These are phyloP conservation scores for Callithrix jacchus DNA, from an alignment of 2,113 vertebrate genomes.

Conservation along the genomic window DNA sequence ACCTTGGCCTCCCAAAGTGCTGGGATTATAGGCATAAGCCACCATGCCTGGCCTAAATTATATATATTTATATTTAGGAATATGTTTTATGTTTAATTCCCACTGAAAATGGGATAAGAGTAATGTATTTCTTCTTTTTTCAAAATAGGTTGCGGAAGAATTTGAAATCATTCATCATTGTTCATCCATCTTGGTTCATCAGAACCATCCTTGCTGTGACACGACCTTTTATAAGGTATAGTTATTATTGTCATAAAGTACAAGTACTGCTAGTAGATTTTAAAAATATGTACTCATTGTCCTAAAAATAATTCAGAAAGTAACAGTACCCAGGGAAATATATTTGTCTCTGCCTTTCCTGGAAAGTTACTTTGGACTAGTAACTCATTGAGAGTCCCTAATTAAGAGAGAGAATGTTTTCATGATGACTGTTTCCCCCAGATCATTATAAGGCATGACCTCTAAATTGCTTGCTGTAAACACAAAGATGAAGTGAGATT, in stretches of 20 bases:
- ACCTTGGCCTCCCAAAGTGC: too few species aligned
- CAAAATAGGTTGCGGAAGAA: constrained; percentile 94
- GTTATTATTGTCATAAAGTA: background rate
- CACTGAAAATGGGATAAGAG: background rate
- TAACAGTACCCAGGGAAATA: background rate
- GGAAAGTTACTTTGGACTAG: constrained; percentile 21
- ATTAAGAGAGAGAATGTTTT: constrained; percentile 3
- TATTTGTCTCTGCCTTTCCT: constrained; percentile 33
- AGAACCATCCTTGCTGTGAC: constrained; percentile 95
- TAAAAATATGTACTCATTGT: background rate
- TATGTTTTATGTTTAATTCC: background rate
- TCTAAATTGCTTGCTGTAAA: background rate
- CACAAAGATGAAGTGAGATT: background rate
- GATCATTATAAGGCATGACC: background rate
- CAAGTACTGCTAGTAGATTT: background rate
- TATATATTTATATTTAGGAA: background rate
- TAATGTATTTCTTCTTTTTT: constrained; percentile 52
- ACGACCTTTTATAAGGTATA: constrained; percentile 97
- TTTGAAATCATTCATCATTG: constrained; percentile 98
- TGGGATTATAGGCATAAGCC: too few species aligned
- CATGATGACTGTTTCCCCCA: background rate
- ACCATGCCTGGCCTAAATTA: too few species aligned
- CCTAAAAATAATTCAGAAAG: background rate
- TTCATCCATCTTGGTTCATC: constrained; percentile 99
- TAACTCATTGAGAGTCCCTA: background rate